A percentile compares a stretch with the other conserved stretches of the same genome.
These are phyloP conservation scores for Australoheros facetus DNA, from an alignment of 2,797 vertebrate species.

Conservation along the genomic window DNA sequence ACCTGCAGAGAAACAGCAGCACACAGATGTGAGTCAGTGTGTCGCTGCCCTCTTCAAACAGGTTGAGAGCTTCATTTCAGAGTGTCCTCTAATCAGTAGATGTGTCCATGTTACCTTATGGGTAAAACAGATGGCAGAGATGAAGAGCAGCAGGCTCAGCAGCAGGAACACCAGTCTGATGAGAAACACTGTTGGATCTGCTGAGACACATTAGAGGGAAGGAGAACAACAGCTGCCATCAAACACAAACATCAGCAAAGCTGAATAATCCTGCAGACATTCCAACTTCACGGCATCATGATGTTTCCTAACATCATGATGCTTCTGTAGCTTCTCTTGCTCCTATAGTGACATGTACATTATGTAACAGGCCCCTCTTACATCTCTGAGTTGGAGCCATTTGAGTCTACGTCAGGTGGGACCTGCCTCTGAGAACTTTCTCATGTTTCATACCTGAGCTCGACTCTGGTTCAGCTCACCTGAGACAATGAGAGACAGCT, in stretches of 20 bases:
- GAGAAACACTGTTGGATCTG: conserved; percentile 3
- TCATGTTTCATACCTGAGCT: not conserved
- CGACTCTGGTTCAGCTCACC: not conserved
- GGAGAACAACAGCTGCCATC: not conserved
- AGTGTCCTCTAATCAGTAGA: not conserved
- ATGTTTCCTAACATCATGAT: too few species aligned
- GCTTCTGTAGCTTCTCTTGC: too few species aligned
- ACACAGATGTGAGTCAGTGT: not conserved
- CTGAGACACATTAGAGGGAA: not conserved
- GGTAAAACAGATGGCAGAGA: not conserved
- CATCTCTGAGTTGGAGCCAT: rapidly evolving
- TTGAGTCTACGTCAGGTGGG: not conserved
- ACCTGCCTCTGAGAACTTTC: not conserved
- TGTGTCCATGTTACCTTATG: not conserved
- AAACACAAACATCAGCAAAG: too few species aligned
- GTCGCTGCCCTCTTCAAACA: rapidly evolving
- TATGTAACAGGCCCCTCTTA: not conserved
- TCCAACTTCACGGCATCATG: too few species aligned
- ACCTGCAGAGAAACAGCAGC: not conserved
- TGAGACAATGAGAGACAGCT: not conserved
- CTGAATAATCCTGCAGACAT: too few species aligned
- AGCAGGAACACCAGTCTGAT: not conserved
- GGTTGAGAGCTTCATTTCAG: not conserved
- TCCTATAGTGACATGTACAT: too few species aligned
- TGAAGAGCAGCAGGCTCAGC: not conserved